phyloP scores from a whole-genome alignment of 2,797 vertebrate species.

The Emydoidea blandingii region DNA sequence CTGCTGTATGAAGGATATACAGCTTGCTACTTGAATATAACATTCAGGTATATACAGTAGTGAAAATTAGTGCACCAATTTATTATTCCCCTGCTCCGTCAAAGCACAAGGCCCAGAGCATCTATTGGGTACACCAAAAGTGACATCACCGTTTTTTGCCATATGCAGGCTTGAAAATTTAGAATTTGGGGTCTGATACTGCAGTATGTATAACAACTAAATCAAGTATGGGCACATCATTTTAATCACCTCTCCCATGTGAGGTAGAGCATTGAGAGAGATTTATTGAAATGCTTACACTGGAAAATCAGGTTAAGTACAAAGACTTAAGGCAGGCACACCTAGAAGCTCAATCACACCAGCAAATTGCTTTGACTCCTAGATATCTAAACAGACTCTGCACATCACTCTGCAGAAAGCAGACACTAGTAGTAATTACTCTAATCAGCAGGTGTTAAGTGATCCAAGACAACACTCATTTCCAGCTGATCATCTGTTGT shows the following conservation, averaged over 20 bases:
- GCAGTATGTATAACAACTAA: background rate
- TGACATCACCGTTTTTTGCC: background rate
- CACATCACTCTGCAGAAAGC: background rate
- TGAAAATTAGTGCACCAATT: background rate
- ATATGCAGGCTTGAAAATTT: background rate
- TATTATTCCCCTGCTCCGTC: background rate
- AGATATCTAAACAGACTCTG: background rate
- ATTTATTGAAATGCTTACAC: slow-evolving; percentile 25
- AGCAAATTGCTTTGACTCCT: slow-evolving; percentile 41
- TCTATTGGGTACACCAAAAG: background rate
- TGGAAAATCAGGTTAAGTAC: slow-evolving; percentile 47
- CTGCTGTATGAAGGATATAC: background rate
- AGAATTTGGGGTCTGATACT: background rate
- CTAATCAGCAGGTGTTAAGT: background rate
- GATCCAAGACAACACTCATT: background rate
- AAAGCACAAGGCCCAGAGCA: background rate
- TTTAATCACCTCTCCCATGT: background rate
- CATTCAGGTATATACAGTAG: background rate
- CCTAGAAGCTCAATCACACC: background rate
- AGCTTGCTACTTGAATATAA: background rate
- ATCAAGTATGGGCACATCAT: slow-evolving; percentile 12
- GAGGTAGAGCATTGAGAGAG: background rate
- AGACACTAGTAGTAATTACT: background rate
- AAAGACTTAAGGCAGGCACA: slow-evolving; percentile 26
- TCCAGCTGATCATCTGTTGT: background rate